Conservation (phyloP, 2,888 invertebrate genomes). For the Julus scanicus region DNA sequence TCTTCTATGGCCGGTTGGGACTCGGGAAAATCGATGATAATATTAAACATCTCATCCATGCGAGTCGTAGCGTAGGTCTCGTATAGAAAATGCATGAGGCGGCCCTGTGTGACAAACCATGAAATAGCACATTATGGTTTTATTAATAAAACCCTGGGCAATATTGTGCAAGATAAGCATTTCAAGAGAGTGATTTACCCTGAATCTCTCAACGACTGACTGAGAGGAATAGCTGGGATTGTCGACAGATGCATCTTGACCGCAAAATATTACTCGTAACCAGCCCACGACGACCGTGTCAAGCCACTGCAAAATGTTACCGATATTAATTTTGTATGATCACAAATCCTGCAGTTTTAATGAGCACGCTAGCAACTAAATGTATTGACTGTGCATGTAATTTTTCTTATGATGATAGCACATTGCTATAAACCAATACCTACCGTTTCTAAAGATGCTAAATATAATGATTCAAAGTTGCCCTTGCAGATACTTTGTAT, state of each 20-base stretch:
- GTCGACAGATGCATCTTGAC: conserved; percentile 67
- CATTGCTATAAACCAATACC: neutral
- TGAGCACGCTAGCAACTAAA: neutral
- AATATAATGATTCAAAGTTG: conserved; percentile 85
- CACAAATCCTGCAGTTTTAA: neutral
- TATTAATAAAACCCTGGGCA: neutral
- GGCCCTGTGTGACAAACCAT: conserved; percentile 62
- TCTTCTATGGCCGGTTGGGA: conserved; percentile 93
- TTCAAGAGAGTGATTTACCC: neutral
- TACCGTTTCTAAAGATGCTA: conserved; percentile 79
- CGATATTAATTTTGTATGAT: neutral
- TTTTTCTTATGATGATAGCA: neutral
- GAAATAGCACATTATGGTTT: neutral
- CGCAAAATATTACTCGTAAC: conserved; percentile 84
- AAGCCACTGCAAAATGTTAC: conserved; percentile 76
- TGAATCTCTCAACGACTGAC: conserved; percentile 31
- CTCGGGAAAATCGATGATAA: conserved; percentile 96
- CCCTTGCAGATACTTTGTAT: conserved; percentile 87
- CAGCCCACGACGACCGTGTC: conserved; percentile 86
- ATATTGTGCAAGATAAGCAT: neutral
- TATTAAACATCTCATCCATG: conserved; percentile 93
- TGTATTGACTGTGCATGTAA: neutral
- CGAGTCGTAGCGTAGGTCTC: conserved; percentile 88
- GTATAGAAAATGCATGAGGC: conserved; percentile 81
- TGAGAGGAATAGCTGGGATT: neutral